These are phyloP conservation scores for Eristalis pertinax DNA, from an alignment of 2,888 invertebrate genomes.

Conservation along the genomic window DNA sequence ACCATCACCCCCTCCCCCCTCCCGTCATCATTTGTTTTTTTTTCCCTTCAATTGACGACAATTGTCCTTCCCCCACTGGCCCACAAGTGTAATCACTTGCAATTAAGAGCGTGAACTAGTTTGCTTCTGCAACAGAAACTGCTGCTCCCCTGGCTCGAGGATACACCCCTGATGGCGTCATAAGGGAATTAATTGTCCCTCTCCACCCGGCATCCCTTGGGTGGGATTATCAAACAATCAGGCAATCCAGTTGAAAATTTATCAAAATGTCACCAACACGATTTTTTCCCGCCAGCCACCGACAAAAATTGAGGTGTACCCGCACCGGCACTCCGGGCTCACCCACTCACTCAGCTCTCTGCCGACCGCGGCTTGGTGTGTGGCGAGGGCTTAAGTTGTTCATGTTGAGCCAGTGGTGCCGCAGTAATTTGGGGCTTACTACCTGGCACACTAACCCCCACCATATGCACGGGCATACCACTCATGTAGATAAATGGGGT, in stretches of 20 bases:
- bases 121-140: constrained; percentile 32
- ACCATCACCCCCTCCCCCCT: neutral
- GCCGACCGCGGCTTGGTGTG: neutral
- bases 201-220: neutral
- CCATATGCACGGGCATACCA: neutral
- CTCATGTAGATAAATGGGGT: neutral
- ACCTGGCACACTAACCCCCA: constrained; percentile 27
- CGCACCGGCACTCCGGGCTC: constrained; percentile 11
- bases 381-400: constrained; percentile 31
- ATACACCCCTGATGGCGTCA: constrained; percentile 21
- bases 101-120: constrained; percentile 56
- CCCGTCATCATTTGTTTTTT: neutral
- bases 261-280: constrained; percentile 71
- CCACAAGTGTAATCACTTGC: constrained; percentile 56
- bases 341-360: neutral
- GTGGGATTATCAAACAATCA: constrained; percentile 58
- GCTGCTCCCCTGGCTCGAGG: neutral
- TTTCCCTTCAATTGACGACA: constrained; percentile 15
- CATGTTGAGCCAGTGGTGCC: constrained; percentile 44
- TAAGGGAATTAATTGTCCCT: constrained; percentile 18
- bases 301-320: constrained; percentile 27
- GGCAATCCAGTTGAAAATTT: constrained; percentile 55
- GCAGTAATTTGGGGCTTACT: constrained; percentile 55
- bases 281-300: constrained; percentile 44
- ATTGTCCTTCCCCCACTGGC: constrained; percentile 33